Conservation (phyloP, 2,888 invertebrate species). For the Proisotoma minuta region DNA sequence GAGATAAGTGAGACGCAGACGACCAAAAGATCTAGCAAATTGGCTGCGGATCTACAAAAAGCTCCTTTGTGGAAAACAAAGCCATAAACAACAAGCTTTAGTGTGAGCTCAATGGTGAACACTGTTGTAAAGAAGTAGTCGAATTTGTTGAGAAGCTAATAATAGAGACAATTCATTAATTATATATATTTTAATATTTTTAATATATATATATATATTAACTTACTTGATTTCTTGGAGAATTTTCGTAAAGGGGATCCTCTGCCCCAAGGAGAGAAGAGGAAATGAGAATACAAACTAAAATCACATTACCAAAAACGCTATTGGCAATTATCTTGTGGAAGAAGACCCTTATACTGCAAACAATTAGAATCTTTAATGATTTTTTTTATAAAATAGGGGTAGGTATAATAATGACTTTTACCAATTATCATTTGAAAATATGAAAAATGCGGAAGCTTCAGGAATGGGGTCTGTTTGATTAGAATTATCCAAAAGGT, state of each 20-base stretch:
- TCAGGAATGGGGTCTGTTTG: conserved; percentile 38
- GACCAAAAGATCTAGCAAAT: conserved; percentile 59
- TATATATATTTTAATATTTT: not conserved
- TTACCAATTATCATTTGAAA: conserved; percentile 34
- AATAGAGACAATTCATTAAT: conserved; percentile 22
- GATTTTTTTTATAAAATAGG: not conserved
- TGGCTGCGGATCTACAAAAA: conserved; percentile 60
- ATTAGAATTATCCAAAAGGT: conserved; percentile 10
- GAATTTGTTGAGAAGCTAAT: conserved; percentile 59
- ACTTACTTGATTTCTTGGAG: conserved; percentile 36
- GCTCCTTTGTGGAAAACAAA: conserved; percentile 59
- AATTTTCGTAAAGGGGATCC: conserved; percentile 35
- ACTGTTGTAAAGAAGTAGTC: conserved; percentile 61
- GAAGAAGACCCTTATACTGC: conserved; percentile 33
- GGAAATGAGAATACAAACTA: conserved; percentile 35
- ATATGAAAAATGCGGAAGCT: conserved; percentile 42
- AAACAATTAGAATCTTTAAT: not conserved
- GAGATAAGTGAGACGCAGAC: conserved; percentile 60
- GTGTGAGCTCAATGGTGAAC: conserved; percentile 59
- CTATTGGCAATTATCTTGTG: conserved; percentile 35
- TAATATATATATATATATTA: not conserved
- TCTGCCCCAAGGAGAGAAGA: conserved; percentile 30
- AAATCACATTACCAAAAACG: conserved; percentile 36
- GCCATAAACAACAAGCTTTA: conserved; percentile 59
- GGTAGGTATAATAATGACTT: not conserved